Percentiles rank a stretch among this genome's conserved stretches.
These are phyloP conservation scores for Teleogryllus oceanicus DNA, from an alignment of 2,888 invertebrate genomes.

Conservation along the genomic window DNA sequence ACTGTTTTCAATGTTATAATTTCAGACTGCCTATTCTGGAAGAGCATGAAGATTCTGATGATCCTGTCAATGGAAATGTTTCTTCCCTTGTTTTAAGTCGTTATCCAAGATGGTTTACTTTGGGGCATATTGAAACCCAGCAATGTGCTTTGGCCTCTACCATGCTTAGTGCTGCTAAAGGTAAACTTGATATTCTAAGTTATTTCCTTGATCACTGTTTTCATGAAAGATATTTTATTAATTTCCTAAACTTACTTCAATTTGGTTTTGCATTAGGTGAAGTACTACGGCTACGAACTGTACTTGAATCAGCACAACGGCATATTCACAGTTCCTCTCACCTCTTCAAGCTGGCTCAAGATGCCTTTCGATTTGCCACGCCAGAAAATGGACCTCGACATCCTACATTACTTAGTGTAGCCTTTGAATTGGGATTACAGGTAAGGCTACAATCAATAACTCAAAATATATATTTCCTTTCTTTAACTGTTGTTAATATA, in stretches of 20 bases:
- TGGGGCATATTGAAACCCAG: constrained; percentile 76
- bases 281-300: constrained; percentile 65
- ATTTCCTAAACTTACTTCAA: neutral
- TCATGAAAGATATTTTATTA: neutral
- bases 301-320: constrained; percentile 72
- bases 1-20: neutral
- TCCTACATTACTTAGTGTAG: constrained; percentile 71
- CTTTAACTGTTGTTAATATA: constrained; percentile 24
- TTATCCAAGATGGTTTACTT: constrained; percentile 72
- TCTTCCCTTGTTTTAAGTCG: constrained; percentile 57
- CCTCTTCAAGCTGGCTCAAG: constrained; percentile 79
- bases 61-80: constrained; percentile 53
- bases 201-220: constrained; percentile 23
- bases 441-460: constrained; percentile 43
- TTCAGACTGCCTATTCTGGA: constrained; percentile 65
- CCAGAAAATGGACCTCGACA: constrained; percentile 75
- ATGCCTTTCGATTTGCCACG: constrained; percentile 78
- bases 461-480: neutral
- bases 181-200: constrained; percentile 42
- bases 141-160: constrained; percentile 76
- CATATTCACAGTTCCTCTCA: constrained; percentile 82
- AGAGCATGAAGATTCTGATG: constrained; percentile 63
- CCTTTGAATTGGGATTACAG: constrained; percentile 78
- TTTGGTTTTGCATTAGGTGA: constrained; percentile 52
- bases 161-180: constrained; percentile 68